Percentiles rank a stretch among this genome's conserved stretches.
Conservation (phyloP, 1,140 invertebrate species). For the Monochamus saltuarius region DNA sequence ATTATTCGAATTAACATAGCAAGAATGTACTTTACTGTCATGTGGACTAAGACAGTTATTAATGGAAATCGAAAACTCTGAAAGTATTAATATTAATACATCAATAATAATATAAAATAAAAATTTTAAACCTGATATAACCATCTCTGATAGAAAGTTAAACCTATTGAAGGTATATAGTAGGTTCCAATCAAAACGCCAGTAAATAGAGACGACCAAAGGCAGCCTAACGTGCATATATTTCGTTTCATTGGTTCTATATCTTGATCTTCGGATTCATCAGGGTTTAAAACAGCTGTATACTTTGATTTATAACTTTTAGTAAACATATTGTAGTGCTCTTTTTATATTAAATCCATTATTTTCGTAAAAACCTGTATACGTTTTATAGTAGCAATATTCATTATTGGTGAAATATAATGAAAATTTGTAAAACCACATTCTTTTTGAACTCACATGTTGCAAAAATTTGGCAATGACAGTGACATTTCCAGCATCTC, state of each 20-base stretch:
- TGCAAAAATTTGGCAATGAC: too few relatives aligned
- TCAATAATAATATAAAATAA: constrained; percentile 16
- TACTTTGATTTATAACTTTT: constrained; percentile 40
- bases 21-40: constrained; percentile 80
- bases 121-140: constrained; percentile 70
- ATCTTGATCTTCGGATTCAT: constrained; percentile 37
- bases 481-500: too few relatives aligned
- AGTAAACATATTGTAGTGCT: constrained; percentile 41
- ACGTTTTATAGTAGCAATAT: too few relatives aligned
- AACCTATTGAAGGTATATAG: constrained; percentile 85
- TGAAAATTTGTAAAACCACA: too few relatives aligned
- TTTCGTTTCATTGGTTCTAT: constrained; percentile 41
- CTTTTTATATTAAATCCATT: neutral
- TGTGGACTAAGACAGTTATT: constrained; percentile 79
- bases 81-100: constrained; percentile 47
- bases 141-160: constrained; percentile 97
- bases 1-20: constrained; percentile 66
- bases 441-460: too few relatives aligned
- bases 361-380: too few relatives aligned
- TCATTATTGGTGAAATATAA: too few relatives aligned
- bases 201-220: constrained; percentile 50
- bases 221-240: constrained; percentile 39
- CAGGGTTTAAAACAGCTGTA: constrained; percentile 33
- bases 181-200: constrained; percentile 72
- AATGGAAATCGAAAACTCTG: constrained; percentile 82